phyloP scores from a whole-genome alignment of 2,888 invertebrate species.

The Microchrysa polita region DNA sequence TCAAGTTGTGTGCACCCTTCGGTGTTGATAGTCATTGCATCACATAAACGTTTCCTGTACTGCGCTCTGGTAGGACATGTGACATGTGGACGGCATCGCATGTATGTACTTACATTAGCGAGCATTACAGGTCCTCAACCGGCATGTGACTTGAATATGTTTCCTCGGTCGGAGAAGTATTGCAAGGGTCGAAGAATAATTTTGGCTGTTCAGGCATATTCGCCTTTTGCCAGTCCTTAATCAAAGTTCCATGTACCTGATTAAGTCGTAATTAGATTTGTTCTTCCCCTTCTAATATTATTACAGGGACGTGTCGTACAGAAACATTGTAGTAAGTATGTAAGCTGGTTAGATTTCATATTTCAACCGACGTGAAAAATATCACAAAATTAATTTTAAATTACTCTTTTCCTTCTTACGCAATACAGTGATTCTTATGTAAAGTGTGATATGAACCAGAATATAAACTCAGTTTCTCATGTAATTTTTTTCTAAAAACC shows the following conservation, averaged over 20 bases:
- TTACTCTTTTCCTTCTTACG: too few relatives aligned
- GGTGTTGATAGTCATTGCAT: slow-evolving; percentile 7
- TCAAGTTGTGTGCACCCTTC: slow-evolving; percentile 30
- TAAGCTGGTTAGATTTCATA: too few relatives aligned
- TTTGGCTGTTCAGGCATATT: background rate
- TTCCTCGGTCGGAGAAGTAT: slow-evolving; percentile 13
- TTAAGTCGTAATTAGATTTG: slow-evolving; percentile 57
- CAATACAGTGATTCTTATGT: too few relatives aligned
- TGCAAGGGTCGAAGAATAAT: background rate
- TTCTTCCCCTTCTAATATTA: slow-evolving; percentile 41
- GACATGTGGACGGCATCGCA: background rate
- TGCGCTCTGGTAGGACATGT: background rate
- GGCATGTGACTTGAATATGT: background rate
- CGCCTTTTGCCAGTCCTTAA: slow-evolving; percentile 49
- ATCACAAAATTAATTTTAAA: too few relatives aligned
- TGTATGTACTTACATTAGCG: background rate
- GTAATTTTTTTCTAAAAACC: too few relatives aligned
- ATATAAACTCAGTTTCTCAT: too few relatives aligned
- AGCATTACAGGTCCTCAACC: too few relatives aligned
- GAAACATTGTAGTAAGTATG: too few relatives aligned
- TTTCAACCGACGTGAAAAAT: too few relatives aligned
- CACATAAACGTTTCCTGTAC: background rate
- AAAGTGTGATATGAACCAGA: too few relatives aligned
- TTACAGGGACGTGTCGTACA: too few relatives aligned
- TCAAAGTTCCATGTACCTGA: slow-evolving; percentile 52